These are phyloP conservation scores for Saturnia pavonia DNA, from an alignment of 2,888 invertebrate genomes.

Conservation along the genomic window DNA sequence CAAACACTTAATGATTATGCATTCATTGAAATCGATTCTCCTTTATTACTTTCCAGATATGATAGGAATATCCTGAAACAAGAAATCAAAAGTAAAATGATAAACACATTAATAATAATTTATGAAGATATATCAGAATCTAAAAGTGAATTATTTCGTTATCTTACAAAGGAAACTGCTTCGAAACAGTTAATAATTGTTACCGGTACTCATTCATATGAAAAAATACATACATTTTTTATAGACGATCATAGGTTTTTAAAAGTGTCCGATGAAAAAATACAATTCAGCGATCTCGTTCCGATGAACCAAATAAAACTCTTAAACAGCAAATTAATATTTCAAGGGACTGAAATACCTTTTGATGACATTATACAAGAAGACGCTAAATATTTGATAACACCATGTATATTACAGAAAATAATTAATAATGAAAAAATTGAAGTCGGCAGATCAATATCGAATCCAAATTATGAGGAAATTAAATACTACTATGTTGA, in stretches of 20 bases:
- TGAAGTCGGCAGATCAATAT: constrained; percentile 18
- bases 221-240: background rate
- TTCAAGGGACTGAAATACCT: background rate
- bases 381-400: background rate
- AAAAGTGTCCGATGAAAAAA: background rate
- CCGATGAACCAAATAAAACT: background rate
- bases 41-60: background rate
- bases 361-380: background rate
- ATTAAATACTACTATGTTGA: constrained; percentile 26
- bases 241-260: background rate
- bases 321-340: background rate
- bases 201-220: background rate
- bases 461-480: constrained; percentile 24
- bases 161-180: background rate
- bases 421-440: constrained; percentile 23
- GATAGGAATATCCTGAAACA: background rate
- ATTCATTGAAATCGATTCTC: constrained; percentile 10
- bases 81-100: background rate
- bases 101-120: constrained; percentile 1
- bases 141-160: background rate
- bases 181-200: background rate
- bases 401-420: background rate
- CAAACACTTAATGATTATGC: background rate
- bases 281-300: background rate
- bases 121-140: background rate